phyloP scores from a whole-genome alignment of 2,888 invertebrate genomes.

The Cataglyphis livida region DNA sequence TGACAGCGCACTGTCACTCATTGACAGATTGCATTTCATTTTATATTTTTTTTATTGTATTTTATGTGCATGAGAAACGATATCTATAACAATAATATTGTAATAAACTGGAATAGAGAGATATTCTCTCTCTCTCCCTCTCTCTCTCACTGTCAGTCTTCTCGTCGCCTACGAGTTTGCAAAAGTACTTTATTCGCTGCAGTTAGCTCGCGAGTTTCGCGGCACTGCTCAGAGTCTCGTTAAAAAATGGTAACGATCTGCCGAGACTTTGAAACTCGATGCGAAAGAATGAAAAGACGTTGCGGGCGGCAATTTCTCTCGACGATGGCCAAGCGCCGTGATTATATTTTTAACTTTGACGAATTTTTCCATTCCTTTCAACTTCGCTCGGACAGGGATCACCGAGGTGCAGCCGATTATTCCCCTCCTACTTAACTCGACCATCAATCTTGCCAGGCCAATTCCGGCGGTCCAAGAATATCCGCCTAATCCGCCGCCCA shows the following conservation, averaged over 20 bases:
- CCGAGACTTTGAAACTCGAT: slow-evolving; percentile 43
- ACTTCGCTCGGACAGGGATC: slow-evolving; percentile 72
- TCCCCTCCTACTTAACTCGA: slow-evolving; percentile 82
- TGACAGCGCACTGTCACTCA: not conserved
- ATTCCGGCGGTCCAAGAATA: slow-evolving; percentile 83
- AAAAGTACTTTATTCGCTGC: slow-evolving; percentile 29
- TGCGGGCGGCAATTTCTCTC: slow-evolving; percentile 51
- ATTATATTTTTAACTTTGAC: slow-evolving; percentile 62
- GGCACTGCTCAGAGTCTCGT: slow-evolving; percentile 10
- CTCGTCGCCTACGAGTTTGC: slow-evolving; percentile 25
- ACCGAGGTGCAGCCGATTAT: slow-evolving; percentile 82
- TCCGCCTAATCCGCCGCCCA: slow-evolving; percentile 87
- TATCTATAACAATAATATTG: not conserved
- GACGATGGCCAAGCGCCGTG: slow-evolving; percentile 34
- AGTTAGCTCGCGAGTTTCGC: slow-evolving; percentile 23
- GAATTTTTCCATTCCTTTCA: slow-evolving; percentile 62
- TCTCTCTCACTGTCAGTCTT: not conserved
- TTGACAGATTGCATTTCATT: slow-evolving; percentile 3
- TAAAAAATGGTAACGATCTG: slow-evolving; percentile 45
- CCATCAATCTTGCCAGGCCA: slow-evolving; percentile 82
- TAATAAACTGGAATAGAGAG: slow-evolving; percentile 28
- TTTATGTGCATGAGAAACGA: not conserved
- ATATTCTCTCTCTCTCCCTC: not conserved
- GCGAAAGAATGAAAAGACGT: not conserved
- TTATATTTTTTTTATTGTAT: not conserved